Evolutionary conservation across 2,113 vertebrate species (phyloP), one percentile per base, ranked within the genome.

Genomic region (Machaerirhynchus nigripectus): DNA sequence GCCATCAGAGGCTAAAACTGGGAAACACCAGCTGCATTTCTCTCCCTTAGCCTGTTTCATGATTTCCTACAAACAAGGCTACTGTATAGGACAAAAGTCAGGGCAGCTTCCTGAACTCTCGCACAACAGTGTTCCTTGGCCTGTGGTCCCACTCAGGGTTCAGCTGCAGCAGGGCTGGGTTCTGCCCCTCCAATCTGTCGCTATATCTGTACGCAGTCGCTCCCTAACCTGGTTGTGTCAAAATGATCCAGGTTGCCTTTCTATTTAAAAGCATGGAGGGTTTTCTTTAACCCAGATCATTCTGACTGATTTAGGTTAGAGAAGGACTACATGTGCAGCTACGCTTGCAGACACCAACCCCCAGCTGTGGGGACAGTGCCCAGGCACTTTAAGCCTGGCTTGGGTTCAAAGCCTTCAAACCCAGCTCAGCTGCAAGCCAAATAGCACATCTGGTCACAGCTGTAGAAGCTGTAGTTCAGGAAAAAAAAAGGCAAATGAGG

Each of bases 141-240:
- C 83, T 33, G 37, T 76, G 79, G 86, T 63, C 53, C 71, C 65
- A 50, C 33, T 59, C 50, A 15, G 3, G 1, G 49, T 37, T 52
- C 2, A 1, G 78, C 33, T 70, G 75, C 74, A 47, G 74, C 31
- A 83, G 59, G 90, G 69, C 75, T 93, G 79, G 24, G 55, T 44
- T 61, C 56, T 64, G 1, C 83, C 76, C 44, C 80, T 82, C 69
- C 89, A 75, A 95, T 93, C 93, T 92, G 93, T 55, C 22, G 0
- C 86, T 89, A 0, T 37, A 20, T 81, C 89, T 84, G 39, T 2
- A 56, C 0, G 0, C 87, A 69, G 86, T 67, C 35, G 0, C 68
- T 96, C 44, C 86, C 77, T 95, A 97, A 96, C 96, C 96, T 39
- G 73, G 93, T 96, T 97, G 95, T 93, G 95, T 97, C 96, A 95